phyloP scores from a whole-genome alignment of 2,113 vertebrate genomes.

The Corythaixoides concolor region DNA sequence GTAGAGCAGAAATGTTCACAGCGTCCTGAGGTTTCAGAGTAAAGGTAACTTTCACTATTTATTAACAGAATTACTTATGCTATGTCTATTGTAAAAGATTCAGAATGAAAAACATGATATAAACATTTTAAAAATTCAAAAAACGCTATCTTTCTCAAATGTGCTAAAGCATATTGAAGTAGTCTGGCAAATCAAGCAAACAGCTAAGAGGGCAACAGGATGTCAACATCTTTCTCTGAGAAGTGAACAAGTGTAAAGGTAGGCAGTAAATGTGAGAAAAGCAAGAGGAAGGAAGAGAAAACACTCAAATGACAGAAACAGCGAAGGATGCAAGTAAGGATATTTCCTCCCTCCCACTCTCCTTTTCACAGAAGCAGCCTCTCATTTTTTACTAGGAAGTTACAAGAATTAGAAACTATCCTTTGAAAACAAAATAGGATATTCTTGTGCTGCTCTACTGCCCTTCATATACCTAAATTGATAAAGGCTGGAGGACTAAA shows the following conservation, averaged over 20 bases:
- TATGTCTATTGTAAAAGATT: background rate
- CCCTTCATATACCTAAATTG: background rate
- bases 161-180: conserved; percentile 30
- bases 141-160: background rate
- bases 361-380: background rate
- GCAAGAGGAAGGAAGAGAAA: conserved; percentile 1
- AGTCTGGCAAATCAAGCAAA: conserved; percentile 32
- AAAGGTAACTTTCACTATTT: background rate
- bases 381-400: background rate
- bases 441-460: background rate
- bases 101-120: background rate
- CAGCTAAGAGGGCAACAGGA: background rate
- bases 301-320: background rate
- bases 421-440: background rate
- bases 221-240: conserved; percentile 34
- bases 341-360: background rate
- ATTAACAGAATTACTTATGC: background rate
- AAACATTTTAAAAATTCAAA: background rate
- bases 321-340: background rate
- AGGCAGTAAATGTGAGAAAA: conserved; percentile 52
- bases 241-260: conserved; percentile 31
- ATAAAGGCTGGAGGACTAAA: background rate
- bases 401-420: background rate
- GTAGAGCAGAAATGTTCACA: background rate
- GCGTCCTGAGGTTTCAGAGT: background rate